Base-by-base conservation (phyloP, 2,888 invertebrate genomes). In the Orthonevra nobilis region DNA sequence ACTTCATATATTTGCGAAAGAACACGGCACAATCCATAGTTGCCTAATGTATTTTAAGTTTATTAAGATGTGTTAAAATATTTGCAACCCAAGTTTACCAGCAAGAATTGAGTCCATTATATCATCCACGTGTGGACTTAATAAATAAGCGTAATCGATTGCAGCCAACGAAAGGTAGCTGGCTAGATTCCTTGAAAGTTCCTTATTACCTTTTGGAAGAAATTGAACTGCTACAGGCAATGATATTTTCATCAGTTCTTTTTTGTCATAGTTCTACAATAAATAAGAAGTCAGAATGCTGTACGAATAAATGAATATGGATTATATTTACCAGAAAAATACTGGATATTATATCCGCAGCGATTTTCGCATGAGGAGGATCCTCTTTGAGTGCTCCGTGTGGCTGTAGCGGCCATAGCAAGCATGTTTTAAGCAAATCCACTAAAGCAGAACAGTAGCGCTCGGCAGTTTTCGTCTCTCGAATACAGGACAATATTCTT, bases 341-440 rank as follows among this genome's bases (percentile, higher is more conserved):
- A 89, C 96, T 97, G 82, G 97, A 96, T 86, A 98, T 95, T 81
- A 98, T 93, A 90, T 98, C 98, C 42, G 96, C 96, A 14, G 97
- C 97, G 85, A 98, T 97, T 90, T 98, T 98, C 44, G 97, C 96
- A 91, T 98, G 97, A 0, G 97, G 97, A 30, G 97, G 96, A 89
- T 97, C 97, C 85, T 95, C 95, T 88, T 96, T 95, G 83, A 93
- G 90, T 26, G 92, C 90, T 14, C 86, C 85, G 0, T 90, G 87
- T 0, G 96, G 95, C 89, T 95, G 94, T 82, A 97, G 90, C 89
- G 96, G 96, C 90, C 97, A 96, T 86, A 94, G 93, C 82, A 97
- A 90, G 85, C 97, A 97, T 26, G 95, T 94, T 90, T 96, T 95
- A 72, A 98, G 90, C 56, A 98, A 89, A 34, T 93, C 92, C 15